Evolutionary conservation across 2,888 invertebrate genomes (phyloP), one percentile per base, ranked within the genome.

Genomic region (Entomobrya multifasciata): DNA sequence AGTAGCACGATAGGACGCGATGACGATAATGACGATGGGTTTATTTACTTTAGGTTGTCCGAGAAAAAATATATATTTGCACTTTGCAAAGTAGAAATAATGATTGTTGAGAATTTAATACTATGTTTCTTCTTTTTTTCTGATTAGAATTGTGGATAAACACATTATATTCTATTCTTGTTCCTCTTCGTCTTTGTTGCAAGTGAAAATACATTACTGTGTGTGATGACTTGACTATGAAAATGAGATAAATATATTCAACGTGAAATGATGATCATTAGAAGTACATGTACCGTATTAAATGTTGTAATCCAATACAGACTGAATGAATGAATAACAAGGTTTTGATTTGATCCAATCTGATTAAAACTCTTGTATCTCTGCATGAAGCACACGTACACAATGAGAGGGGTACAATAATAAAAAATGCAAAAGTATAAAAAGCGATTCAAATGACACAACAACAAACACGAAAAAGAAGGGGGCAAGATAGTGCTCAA

Each of bases 251-350:
- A 49, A n/a, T n/a, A 65, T 44, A 62, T 79, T 76, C 67, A 72
- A 83, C 47, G 41, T 65, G 76, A 85, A 85, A 85, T 81, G 81
- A 81, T 78, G 86, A 79, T 86, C 86, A 86, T 86, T 86, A 86
- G 86, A 65, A 72, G 86, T 86, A 86, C 86, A 86, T 86, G 86
- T 86, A 79, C 86, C 86, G 86, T 86, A 86, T 79, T 85, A 85
- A 85, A 85, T 84, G 60, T 57, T 80, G 86, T 86, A 86, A 86
- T 86, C 86, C 79, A 86, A 86, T 86, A 86, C 65, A 57, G 30
- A 67, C 67, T 67, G 67, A 81, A 81, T 81, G 72, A 67, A 85
- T 72, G 60, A 44, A 49, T 60, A 86, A 80, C 79, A 86, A 79
- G 72, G 52, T 80, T 74, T 84, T 70, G 52, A 70, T 86, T 79